Base-by-base conservation (phyloP, 2,888 invertebrate genomes). In the Stenurella melanura region DNA sequence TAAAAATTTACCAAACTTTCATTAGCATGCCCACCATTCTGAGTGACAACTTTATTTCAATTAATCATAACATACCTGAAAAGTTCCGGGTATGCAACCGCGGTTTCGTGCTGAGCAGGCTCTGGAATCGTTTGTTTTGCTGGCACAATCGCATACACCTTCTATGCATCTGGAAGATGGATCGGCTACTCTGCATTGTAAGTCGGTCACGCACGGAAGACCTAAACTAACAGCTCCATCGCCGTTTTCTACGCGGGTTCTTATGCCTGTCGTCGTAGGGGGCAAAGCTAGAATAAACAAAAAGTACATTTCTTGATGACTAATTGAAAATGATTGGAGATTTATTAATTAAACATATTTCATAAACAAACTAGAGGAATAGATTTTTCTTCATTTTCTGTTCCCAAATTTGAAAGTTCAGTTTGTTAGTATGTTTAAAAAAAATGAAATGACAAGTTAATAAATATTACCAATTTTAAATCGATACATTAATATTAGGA, bases 41-140 rank as follows among this genome's bases (percentile, higher is more conserved):
- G 4, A 26, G 1, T 26, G 21, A 26, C 21, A 26, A 4, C 21
- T 26, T 3, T 26, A 26, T 3, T 4, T 61, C 15, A 15, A 15
- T 10, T 30, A 11, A 34, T 9, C 7, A 61, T n/a, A 5, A 9
- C 38, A 81, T 80, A 94, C 94, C 90, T 96, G 96, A 89, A 97
- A 97, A 17, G 97, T 97, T 77, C 96, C 96, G 17, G 94, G 93
- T 81, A 95, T 92, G 87, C 97, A 97, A 60, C 96, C 97, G 73
- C 94, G 93, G 84, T 92, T 93, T 66, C 92, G 90, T 0, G 96
- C 95, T 18, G 93, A 93, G 89, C 97, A 96, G 17, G 91, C 90
- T 17, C 91, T 91, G 63, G 93, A 93, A 26, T 91, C 91, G 79
- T 93, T 93, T 15, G 90, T 91, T 66, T 91, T 90, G 78, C 91